Evolutionary conservation across 37 sponge, comb jelly and placozoan genomes (phyloP), one percentile per base, ranked within the genome.

Genomic region (Diacarnus erythraeanus): DNA sequence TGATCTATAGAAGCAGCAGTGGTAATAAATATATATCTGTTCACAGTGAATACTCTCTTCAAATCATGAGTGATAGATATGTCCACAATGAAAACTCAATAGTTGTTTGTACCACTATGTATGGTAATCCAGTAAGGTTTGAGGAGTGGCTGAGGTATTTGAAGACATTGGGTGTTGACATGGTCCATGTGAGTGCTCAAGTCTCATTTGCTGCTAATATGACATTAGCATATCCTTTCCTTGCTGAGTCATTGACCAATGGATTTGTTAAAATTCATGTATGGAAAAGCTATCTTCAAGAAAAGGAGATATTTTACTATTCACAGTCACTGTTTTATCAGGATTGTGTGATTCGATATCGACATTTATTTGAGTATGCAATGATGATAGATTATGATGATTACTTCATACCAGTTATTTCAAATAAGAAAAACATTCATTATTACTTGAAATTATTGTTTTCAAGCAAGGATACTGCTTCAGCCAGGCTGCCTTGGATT

Each of bases 371-470:
- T 35, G 33, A 65, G 31, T 65, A 31, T 35, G 31, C 31, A 26
- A 65, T 65, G 66, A 65, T 65, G 9, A 65, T 65, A 31, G 66
- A 65, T 31, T 65, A 30, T 31, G 66, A 65, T 65, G 66, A 65
- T 1, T 65, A 34, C 31, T 65, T 65, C 31, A 65, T 65, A 8
- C 66, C 66, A 12, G 33, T 65, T 5, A 30, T 26, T 65, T 12
- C 51, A 47, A 65, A 3, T 31, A 35, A 65, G 33, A 65, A 31
- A 30, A 30, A 65, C 2, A 30, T 65, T 5, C 31, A 3, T 65
- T 65, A 30, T 65, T 65, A 65, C 34, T 26, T 30, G 2, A 30
- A 30, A 34, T 3, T 34, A 30, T 30, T 65, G 2, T 30, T 65
- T 65, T 26, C 31, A 31, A 35, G 34, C 2, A 2, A 18, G 3